These are phyloP conservation scores for Microplitis mediator DNA, from an alignment of 1,140 invertebrate species.

Conservation along the genomic window DNA sequence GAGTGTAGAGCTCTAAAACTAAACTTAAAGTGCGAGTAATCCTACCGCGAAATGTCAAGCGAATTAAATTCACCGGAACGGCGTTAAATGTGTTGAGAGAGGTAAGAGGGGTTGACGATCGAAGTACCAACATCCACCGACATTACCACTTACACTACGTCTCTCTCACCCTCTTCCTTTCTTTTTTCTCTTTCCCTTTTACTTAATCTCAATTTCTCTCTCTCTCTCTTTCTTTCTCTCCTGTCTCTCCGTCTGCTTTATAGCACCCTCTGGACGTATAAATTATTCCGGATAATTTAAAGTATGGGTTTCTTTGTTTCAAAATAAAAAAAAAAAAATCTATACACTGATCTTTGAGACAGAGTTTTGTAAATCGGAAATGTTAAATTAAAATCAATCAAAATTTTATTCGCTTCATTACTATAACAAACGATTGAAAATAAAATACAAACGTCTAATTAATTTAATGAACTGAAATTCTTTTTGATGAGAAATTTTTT, in stretches of 20 bases:
- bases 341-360: not conserved
- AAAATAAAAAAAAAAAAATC: not conserved
- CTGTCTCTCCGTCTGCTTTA: not conserved
- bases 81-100: conserved; percentile 20
- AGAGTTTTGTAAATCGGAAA: too few species aligned
- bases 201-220: not conserved
- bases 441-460: too few species aligned
- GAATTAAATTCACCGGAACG: conserved; percentile 29
- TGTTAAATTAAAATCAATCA: too few species aligned
- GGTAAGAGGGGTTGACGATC: conserved; percentile 5
- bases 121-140: not conserved
- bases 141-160: not conserved
- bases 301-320: not conserved
- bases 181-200: not conserved
- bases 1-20: conserved; percentile 7
- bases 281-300: not conserved
- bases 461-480: too few species aligned
- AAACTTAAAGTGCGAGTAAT: conserved; percentile 14
- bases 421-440: too few species aligned
- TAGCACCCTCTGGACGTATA: conserved; percentile 11
- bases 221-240: conserved; percentile 13
- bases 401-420: too few species aligned
- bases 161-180: conserved; percentile 12
- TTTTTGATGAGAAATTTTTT: too few species aligned
- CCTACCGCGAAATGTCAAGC: conserved; percentile 18